Evolutionary conservation across 2,888 invertebrate species (phyloP), one percentile per base, ranked within the genome.

Genomic region (Plagiodera versicolora): DNA sequence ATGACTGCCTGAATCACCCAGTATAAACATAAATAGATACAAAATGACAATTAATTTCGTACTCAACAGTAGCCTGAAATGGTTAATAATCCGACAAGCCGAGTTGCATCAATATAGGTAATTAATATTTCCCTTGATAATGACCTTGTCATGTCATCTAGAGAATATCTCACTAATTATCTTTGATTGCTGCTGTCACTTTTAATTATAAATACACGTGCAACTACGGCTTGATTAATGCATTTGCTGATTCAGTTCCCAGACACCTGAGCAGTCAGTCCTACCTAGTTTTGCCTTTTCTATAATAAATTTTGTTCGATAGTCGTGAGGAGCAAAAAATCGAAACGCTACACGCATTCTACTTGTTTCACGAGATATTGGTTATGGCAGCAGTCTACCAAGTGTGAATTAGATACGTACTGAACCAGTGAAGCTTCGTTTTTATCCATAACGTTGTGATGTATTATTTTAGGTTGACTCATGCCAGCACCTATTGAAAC

Each of bases 111-210:
- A 53, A 52, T 28, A 53, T 53, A 24, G 24, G 45, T 60, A 65
- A 65, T 65, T 62, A 65, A 58, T 60, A 56, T 52, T 58, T 65
- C 55, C n/a, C n/a, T 53, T 52, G 54, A 48, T 58, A 10, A 53
- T 55, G 63, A 63, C 68, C 68, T 66, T 66, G 68, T 61, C 62
- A 54, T 57, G 60, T 63, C 65, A 65, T 68, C 66, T 64, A 65
- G 62, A 68, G 61, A 65, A 60, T 66, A 62, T 64, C 57, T 52
- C 53, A 62, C 64, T 68, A 66, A 68, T 67, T 68, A 66, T 66
- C 61, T 67, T 64, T 67, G 67, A 68, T 68, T 64, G 65, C 63
- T 61, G 64, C 66, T 66, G 68, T 68, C 68, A 67, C 61, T 65
- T 56, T 58, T 62, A 68, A 68, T 68, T 68, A 68, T 64, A 63